Evolutionary conservation across 1,140 invertebrate genomes (phyloP).

Genomic region (Bombus soroeensis): DNA sequence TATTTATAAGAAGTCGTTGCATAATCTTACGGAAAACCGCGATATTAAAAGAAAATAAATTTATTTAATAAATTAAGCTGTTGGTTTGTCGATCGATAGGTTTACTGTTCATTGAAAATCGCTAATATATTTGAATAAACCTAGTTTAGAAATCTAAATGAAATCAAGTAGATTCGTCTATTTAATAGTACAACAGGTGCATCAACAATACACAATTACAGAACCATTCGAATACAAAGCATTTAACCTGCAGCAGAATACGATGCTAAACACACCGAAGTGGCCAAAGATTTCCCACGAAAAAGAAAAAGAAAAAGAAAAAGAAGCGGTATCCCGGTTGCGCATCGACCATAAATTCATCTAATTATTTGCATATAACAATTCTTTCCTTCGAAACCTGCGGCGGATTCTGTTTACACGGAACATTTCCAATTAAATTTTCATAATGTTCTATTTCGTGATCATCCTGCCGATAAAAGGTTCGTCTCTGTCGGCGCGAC

Average conservation of each 20-base stretch:
- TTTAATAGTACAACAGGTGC: neutral
- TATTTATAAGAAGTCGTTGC: neutral
- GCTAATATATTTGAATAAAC: too few species aligned
- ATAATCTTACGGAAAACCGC: neutral
- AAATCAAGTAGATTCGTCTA: neutral
- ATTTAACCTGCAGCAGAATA: neutral
- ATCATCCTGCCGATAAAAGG: slow-evolving; percentile 12
- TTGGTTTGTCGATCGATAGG: neutral
- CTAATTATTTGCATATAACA: slow-evolving; percentile 21
- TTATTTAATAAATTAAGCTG: neutral
- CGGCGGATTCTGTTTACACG: neutral
- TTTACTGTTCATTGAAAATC: neutral
- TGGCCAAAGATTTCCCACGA: neutral
- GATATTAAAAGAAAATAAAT: neutral
- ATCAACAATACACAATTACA: neutral
- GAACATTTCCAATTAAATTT: slow-evolving; percentile 36
- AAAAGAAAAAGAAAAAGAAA: too few species aligned
- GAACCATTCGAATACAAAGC: neutral
- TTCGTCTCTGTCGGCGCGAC: neutral
- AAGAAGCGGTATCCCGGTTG: neutral
- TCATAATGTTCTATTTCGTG: slow-evolving; percentile 13
- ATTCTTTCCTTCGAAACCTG: neutral
- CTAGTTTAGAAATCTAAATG: neutral
- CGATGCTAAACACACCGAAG: neutral
- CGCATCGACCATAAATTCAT: neutral